Percentiles rank a stretch among this genome's conserved stretches.
phyloP scores from a whole-genome alignment of 2,797 vertebrate species.

The Vultur gryphus region DNA sequence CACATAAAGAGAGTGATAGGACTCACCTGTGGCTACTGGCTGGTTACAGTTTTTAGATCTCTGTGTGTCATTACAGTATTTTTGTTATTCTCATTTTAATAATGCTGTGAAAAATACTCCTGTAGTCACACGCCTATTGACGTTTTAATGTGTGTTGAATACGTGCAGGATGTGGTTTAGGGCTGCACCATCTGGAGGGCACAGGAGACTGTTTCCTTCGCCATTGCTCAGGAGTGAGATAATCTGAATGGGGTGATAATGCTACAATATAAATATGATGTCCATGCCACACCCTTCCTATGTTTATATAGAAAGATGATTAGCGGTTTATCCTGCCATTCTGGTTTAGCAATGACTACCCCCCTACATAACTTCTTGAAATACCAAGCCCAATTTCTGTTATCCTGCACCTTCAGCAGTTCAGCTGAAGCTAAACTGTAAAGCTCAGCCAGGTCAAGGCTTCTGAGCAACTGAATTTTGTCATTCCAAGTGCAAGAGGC shows the following conservation, averaged over 20 bases:
- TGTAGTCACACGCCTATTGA: neutral
- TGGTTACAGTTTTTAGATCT: neutral
- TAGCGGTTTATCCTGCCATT: neutral
- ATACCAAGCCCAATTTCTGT: neutral
- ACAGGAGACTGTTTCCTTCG: neutral
- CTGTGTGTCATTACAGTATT: neutral
- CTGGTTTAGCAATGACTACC: neutral
- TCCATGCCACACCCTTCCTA: accelerated
- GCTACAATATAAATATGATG: neutral
- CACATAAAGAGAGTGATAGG: neutral
- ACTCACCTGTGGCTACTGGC: neutral
- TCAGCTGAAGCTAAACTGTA: neutral
- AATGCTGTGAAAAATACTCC: neutral
- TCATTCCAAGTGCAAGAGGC: neutral
- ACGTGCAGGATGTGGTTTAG: neutral
- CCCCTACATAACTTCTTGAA: neutral
- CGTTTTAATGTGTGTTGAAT: neutral
- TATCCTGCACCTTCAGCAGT: neutral
- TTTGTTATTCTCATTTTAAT: neutral
- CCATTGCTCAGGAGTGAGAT: neutral
- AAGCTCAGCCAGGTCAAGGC: neutral
- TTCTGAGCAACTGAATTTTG: neutral
- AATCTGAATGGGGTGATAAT: neutral
- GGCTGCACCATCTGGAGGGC: neutral
- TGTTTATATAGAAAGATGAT: neutral